Percentiles rank a stretch among this genome's conserved stretches.
phyloP scores from a whole-genome alignment of 2,888 invertebrate species.

The Spodoptera exigua region DNA sequence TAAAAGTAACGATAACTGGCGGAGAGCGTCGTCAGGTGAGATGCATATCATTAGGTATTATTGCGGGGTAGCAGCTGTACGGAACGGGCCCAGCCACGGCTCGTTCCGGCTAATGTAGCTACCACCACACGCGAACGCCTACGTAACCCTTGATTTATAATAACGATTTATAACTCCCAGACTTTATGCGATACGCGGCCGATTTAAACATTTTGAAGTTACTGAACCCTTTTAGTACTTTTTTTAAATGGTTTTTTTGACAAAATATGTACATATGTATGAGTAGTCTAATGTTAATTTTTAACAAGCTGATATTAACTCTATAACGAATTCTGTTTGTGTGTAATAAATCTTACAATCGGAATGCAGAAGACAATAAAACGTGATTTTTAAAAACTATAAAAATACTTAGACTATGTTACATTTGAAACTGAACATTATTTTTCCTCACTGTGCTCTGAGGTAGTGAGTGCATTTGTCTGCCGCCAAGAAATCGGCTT shows the following conservation, averaged over 20 bases:
- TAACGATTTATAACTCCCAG: conserved; percentile 55
- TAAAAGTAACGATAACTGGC: conserved; percentile 35
- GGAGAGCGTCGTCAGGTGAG: conserved; percentile 46
- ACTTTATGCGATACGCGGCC: conserved; percentile 38
- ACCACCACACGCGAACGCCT: conserved; percentile 47
- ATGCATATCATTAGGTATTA: conserved; percentile 61
- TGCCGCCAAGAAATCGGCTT: conserved; percentile 8
- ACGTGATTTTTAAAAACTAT: too few species aligned
- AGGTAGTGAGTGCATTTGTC: conserved; percentile 1
- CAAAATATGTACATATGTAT: too few species aligned
- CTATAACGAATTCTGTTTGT: too few species aligned
- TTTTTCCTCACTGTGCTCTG: not conserved
- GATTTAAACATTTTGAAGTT: conserved; percentile 41
- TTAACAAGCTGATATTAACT: too few species aligned
- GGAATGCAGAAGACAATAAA: too few species aligned
- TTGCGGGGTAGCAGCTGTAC: conserved; percentile 62
- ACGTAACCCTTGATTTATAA: conserved; percentile 59
- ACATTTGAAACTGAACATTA: too few species aligned
- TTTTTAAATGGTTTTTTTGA: not conserved
- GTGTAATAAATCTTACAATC: too few species aligned
- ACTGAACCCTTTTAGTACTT: conserved; percentile 10
- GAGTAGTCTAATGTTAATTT: too few species aligned
- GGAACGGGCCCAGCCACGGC: conserved; percentile 59
- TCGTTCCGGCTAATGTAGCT: conserved; percentile 61
- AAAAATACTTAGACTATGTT: too few species aligned